Conservation (phyloP, 1,140 invertebrate species). For the Saccostrea echinata region DNA sequence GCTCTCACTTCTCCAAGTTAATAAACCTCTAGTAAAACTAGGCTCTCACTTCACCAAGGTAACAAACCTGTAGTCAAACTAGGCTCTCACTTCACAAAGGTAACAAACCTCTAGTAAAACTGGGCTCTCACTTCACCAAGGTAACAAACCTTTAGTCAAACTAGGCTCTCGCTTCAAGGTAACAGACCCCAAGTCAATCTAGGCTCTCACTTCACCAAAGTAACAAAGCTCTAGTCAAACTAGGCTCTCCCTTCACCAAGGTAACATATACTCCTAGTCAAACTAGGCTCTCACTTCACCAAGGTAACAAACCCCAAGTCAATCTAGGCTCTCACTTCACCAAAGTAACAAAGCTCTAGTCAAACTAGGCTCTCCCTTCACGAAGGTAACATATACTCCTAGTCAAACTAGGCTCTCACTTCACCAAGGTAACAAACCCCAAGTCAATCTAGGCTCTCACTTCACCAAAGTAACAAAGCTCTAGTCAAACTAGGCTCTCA, state of each 20-base stretch:
- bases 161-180: conserved; percentile 97
- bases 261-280: conserved; percentile 96
- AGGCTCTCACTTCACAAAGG: conserved; percentile 96
- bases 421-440: conserved; percentile 86
- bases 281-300: conserved; percentile 96
- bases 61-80: conserved; percentile 97
- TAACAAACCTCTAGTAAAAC: neutral
- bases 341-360: conserved; percentile 85
- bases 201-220: neutral
- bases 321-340: conserved; percentile 86
- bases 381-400: conserved; percentile 94
- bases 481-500: conserved; percentile 97
- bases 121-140: neutral
- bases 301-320: conserved; percentile 83
- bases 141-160: conserved; percentile 94
- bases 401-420: conserved; percentile 97
- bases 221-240: conserved; percentile 94
- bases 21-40: conserved; percentile 96
- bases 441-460: conserved; percentile 96
- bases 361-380: conserved; percentile 97
- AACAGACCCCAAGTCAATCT: conserved; percentile 72
- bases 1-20: neutral
- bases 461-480: conserved; percentile 95
- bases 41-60: no score
- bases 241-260: no score